phyloP scores from a whole-genome alignment of 2,113 vertebrate species.

The Saguinus imperator region DNA sequence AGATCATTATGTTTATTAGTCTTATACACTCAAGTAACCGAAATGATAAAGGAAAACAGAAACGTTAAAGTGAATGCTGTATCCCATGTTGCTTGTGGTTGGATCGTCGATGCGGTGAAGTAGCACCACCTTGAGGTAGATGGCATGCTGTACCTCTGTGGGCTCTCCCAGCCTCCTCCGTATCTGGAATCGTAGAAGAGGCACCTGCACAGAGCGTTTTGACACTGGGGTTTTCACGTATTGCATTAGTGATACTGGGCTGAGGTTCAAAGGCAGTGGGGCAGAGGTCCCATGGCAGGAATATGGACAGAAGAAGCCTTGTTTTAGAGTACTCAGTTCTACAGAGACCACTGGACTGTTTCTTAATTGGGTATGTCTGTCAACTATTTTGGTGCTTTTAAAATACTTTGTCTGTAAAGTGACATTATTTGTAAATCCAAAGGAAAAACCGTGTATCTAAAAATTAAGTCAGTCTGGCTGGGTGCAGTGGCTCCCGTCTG shows the following conservation, averaged over 20 bases:
- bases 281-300: background rate
- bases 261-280: background rate
- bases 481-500: too few species aligned
- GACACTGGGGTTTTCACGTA: background rate
- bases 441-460: background rate
- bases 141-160: background rate
- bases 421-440: background rate
- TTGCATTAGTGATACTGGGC: background rate
- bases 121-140: constrained; percentile 60
- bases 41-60: background rate
- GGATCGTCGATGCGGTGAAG: background rate
- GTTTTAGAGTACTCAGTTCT: background rate
- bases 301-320: background rate
- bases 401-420: background rate
- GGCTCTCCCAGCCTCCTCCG: background rate
- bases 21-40: background rate
- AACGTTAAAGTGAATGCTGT: background rate
- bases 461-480: background rate
- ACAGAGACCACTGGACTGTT: background rate
- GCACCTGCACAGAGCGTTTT: background rate
- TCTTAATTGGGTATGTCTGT: background rate
- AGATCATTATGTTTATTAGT: background rate
- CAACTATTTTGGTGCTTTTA: background rate
- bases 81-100: background rate
- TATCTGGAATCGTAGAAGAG: accelerated